phyloP scores from a whole-genome alignment of 2,797 vertebrate genomes.

The Microcaecilia unicolor region DNA sequence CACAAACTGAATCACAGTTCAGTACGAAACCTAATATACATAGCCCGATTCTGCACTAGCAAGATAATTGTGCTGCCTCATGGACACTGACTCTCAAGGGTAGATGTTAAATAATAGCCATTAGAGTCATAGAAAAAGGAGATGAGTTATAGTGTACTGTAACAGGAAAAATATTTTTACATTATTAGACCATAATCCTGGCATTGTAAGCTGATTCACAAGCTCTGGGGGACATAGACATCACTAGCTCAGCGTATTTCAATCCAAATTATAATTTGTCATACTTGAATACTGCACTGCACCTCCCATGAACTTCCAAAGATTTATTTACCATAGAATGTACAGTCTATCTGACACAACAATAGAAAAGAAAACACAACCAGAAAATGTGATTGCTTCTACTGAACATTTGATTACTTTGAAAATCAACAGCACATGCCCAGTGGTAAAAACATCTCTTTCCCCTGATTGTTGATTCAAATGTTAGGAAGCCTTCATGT shows the following conservation, averaged over 20 bases:
- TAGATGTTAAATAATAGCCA: background rate
- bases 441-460: constrained; percentile 8
- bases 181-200: background rate
- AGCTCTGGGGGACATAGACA: constrained; percentile 28
- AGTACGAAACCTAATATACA: too few relatives aligned
- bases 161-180: background rate
- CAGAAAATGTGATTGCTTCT: constrained; percentile 26
- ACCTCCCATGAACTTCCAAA: constrained; percentile 29
- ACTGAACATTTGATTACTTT: constrained; percentile 21
- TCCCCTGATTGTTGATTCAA: constrained; percentile 26
- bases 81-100: background rate
- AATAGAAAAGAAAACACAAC: constrained; percentile 27
- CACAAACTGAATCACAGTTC: too few relatives aligned
- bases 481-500: constrained; percentile 26
- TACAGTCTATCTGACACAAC: constrained; percentile 16
- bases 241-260: constrained; percentile 44
- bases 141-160: background rate
- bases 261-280: constrained; percentile 40
- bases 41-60: too few relatives aligned
- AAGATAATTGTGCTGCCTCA: too few relatives aligned
- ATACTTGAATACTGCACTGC: constrained; percentile 23
- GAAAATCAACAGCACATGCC: constrained; percentile 26
- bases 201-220: constrained; percentile 28
- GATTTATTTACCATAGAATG: constrained; percentile 32
- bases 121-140: background rate